Conservation (phyloP, 2,888 invertebrate species). For the Lasioglossum morio region DNA sequence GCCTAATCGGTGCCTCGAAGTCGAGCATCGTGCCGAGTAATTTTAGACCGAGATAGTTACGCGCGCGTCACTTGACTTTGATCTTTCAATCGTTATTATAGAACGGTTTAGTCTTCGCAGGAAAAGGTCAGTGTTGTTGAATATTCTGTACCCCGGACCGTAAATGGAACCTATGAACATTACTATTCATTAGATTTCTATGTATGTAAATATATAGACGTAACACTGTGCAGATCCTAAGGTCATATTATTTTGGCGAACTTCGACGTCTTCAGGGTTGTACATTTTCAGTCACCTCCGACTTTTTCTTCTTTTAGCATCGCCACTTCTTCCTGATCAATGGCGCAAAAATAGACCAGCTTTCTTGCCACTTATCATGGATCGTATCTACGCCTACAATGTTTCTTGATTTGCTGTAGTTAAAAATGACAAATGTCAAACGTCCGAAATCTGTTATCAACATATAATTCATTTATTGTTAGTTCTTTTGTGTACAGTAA, state of each 20-base stretch:
- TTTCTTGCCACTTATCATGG: background rate
- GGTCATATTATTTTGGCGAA: background rate
- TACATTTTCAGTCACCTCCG: background rate
- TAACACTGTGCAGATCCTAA: background rate
- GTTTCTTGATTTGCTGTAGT: background rate
- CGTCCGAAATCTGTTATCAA: background rate
- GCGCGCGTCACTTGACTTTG: background rate
- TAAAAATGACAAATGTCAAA: background rate
- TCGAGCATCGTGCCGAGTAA: background rate
- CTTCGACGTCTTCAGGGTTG: background rate
- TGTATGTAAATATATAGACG: background rate
- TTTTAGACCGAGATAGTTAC: background rate
- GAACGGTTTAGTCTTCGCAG: background rate
- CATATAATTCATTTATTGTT: background rate
- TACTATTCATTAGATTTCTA: background rate
- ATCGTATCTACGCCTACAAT: background rate
- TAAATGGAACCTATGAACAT: background rate
- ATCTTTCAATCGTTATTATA: background rate
- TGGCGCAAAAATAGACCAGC: background rate
- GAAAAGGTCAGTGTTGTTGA: background rate
- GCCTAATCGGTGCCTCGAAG: conserved; percentile 1
- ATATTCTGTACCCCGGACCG: background rate
- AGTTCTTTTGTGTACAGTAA: background rate
- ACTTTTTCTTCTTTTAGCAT: background rate
- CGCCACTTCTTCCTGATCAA: background rate